Evolutionary conservation across 2,797 vertebrate species (phyloP), one percentile per base, ranked within the genome.

Genomic region (Martes flavigula): DNA sequence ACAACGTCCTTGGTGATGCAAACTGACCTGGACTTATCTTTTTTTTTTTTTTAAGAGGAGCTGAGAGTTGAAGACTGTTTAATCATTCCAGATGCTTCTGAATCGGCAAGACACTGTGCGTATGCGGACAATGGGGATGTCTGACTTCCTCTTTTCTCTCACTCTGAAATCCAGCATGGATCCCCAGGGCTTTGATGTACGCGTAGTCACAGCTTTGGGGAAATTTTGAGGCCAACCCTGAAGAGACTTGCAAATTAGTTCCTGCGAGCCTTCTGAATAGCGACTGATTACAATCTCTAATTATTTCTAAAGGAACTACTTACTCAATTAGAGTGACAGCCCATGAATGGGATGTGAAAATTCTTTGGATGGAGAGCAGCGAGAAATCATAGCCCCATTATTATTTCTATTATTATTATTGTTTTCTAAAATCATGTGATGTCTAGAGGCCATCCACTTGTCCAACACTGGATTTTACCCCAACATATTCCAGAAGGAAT

Each of bases 241-340:
- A 88, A 90, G 96, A 97, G 75, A 88, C 51, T 90, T 96, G 85
- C 94, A 97, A 97, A 97, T 98, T 78, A 94, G 88, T 97, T 97
- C 40, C 90, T 81, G 14, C 38, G 23, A 54, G 60, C 94, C 10
- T 27, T 96, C 96, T 86, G 96, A 98, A 96, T 75, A 96, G 88
- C 5, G n/a, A 87, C 94, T 4, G 18, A 98, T 95, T 90, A 96
- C 81, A 95, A 82, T 40, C 88, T 88, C 93, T 97, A 95, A 95
- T 98, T 97, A 78, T 77, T 93, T 83, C 78, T 93, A 21, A 95
- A 94, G n/a, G 90, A 98, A 91, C 85, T 75, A 85, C 92, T 97
- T 38, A 72, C 20, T 38, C 92, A 81, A 30, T 96, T 92, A 97
- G 64, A 60, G 51, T 62, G 43, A 35, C 68, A 90, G 96, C 79